These are phyloP conservation scores for Pampusana beccarii DNA, from an alignment of 2,113 vertebrate species.

Conservation along the genomic window DNA sequence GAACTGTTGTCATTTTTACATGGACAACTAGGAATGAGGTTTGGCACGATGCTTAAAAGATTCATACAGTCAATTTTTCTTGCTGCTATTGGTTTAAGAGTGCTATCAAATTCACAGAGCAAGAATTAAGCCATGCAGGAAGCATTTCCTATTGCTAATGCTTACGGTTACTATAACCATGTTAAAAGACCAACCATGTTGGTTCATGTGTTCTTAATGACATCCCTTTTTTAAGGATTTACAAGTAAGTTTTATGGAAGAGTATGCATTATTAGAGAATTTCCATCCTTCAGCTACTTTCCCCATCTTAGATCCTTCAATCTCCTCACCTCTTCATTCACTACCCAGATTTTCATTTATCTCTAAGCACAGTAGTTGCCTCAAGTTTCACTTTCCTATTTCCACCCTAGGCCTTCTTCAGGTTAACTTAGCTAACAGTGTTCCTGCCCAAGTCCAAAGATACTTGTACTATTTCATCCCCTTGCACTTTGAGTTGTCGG, in stretches of 20 bases:
- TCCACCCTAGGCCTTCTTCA: neutral
- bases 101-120: neutral
- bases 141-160: neutral
- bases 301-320: neutral
- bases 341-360: neutral
- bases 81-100: neutral
- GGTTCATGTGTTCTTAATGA: neutral
- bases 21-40: neutral
- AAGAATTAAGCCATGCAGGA: neutral
- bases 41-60: neutral
- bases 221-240: neutral
- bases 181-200: neutral
- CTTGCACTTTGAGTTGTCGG: neutral
- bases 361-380: neutral
- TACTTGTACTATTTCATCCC: neutral
- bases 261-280: neutral
- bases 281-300: neutral
- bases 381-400: neutral
- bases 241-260: neutral
- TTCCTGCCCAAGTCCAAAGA: neutral
- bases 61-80: neutral
- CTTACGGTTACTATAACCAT: neutral
- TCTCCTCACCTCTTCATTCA: neutral
- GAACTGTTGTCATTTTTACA: neutral
- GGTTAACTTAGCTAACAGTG: neutral